These are phyloP conservation scores for Scaptomyza montana DNA, from an alignment of 1,140 invertebrate genomes.

Conservation along the genomic window DNA sequence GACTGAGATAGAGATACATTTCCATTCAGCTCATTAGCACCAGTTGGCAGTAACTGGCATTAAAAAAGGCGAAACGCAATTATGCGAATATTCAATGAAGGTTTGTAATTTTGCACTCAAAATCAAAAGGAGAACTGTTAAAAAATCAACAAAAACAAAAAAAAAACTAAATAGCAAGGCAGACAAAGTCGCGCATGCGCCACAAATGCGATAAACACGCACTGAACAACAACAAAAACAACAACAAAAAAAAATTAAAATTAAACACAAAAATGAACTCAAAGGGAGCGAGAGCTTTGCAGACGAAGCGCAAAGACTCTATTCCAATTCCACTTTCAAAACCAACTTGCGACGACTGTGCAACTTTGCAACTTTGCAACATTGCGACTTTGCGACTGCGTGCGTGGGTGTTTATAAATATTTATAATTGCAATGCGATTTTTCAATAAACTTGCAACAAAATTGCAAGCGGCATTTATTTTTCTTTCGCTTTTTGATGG, in stretches of 20 bases:
- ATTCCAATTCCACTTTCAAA: constrained; percentile 15
- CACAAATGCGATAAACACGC: constrained; percentile 13
- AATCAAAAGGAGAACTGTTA: constrained; percentile 12
- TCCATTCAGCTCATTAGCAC: constrained; percentile 67
- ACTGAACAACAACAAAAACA: not conserved
- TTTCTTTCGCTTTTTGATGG: constrained; percentile 12
- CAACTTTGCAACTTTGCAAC: not conserved
- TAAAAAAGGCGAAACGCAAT: constrained; percentile 37
- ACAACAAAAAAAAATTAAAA: no score
- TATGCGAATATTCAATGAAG: constrained; percentile 71
- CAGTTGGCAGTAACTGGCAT: no score
- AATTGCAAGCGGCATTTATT: constrained; percentile 32
- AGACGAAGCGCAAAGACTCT: not conserved
- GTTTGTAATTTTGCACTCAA: constrained; percentile 30
- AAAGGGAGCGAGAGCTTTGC: constrained; percentile 1
- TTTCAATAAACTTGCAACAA: constrained; percentile 47
- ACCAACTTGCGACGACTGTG: not conserved
- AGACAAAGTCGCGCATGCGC: constrained; percentile 54
- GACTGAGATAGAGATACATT: constrained; percentile 8
- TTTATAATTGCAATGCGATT: constrained; percentile 58
- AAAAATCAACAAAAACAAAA: no score
- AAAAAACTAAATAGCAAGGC: constrained; percentile 15
- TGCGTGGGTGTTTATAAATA: constrained; percentile 60
- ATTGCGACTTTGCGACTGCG: constrained; percentile 5
- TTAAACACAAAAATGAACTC: not conserved